Evolutionary conservation across 2,888 invertebrate species (phyloP).

Genomic region (Nemoura dubitans): DNA sequence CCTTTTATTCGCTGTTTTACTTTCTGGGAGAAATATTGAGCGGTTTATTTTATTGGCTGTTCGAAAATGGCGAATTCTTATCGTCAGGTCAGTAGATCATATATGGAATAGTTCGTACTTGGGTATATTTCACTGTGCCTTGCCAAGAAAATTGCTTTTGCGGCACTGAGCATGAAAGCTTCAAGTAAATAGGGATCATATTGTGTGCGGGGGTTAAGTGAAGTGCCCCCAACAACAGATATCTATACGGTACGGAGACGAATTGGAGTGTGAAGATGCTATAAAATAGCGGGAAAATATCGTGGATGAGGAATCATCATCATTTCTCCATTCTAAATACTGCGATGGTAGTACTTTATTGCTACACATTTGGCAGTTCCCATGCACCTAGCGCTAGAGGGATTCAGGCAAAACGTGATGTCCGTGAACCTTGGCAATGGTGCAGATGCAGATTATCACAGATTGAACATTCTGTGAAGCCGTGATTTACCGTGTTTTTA

Average conservation of each 20-base stretch:
- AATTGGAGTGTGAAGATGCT: conserved; percentile 12
- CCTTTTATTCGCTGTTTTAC: not conserved
- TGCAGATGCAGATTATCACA: conserved; percentile 3
- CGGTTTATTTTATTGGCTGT: not conserved
- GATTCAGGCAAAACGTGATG: not conserved
- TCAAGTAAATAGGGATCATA: not conserved
- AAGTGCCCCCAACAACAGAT: not conserved
- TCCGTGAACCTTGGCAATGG: not conserved
- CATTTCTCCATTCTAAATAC: not conserved
- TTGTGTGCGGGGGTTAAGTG: not conserved
- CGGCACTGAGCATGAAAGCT: not conserved
- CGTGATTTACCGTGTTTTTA: conserved; percentile 1
- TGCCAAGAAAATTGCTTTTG: not conserved
- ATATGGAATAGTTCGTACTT: not conserved
- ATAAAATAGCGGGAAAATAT: not conserved
- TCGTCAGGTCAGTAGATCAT: not conserved
- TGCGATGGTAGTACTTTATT: not conserved
- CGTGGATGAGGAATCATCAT: conserved; percentile 7
- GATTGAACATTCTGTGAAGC: conserved; percentile 4
- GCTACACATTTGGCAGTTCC: not conserved
- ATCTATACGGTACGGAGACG: not conserved
- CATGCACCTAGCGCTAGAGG: not conserved
- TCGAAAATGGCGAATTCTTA: not conserved
- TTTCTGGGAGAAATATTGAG: not conserved
- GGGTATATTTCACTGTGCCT: not conserved